Conservation (phyloP, 2,888 invertebrate genomes). For the Blastobasis lacticolella region DNA sequence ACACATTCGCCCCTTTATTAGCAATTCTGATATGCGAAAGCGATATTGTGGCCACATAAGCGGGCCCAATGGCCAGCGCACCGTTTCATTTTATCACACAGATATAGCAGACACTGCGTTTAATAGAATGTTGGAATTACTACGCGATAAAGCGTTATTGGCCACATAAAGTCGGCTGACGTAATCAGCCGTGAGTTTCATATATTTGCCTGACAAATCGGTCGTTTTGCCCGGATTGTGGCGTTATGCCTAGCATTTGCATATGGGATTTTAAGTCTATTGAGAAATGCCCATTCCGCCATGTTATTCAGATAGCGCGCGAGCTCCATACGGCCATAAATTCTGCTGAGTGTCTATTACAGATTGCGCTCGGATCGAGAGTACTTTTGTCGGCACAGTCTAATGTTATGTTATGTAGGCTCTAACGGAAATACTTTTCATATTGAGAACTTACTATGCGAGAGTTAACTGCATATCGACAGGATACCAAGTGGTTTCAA, state of each 20-base stretch:
- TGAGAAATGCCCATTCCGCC: slow-evolving; percentile 37
- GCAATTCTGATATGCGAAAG: slow-evolving; percentile 69
- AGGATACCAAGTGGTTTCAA: too few relatives aligned
- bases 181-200: slow-evolving; percentile 55
- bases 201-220: slow-evolving; percentile 63
- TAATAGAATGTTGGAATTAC: slow-evolving; percentile 59
- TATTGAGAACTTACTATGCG: too few relatives aligned
- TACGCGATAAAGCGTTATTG: slow-evolving; percentile 50
- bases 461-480: too few relatives aligned
- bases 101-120: slow-evolving; percentile 45
- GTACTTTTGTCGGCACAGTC: not conserved
- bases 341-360: not conserved
- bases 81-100: slow-evolving; percentile 61
- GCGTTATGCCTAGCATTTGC: slow-evolving; percentile 37
- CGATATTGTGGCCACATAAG: slow-evolving; percentile 56
- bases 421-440: too few relatives aligned
- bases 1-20: slow-evolving; percentile 63
- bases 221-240: slow-evolving; percentile 40
- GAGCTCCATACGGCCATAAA: slow-evolving; percentile 13
- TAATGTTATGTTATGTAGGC: not conserved
- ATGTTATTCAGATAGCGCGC: slow-evolving; percentile 20
- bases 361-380: not conserved
- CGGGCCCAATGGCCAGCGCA: slow-evolving; percentile 41
- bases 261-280: slow-evolving; percentile 44
- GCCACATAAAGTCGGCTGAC: slow-evolving; percentile 54